phyloP scores from a whole-genome alignment of 2,113 vertebrate species.

The Hydrochoerus hydrochaeris region DNA sequence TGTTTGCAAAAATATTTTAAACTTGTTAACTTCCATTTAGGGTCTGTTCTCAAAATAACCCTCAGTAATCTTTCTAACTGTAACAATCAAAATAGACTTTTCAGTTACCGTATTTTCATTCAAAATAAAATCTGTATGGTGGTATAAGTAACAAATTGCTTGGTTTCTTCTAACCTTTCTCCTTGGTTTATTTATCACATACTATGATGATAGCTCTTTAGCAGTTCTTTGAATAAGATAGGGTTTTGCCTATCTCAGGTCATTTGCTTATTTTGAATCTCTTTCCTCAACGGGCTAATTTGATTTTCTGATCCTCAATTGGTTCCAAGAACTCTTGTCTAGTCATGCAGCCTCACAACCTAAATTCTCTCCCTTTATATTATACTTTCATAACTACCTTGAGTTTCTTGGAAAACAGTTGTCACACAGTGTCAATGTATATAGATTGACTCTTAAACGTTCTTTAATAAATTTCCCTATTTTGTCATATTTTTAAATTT shows the following conservation, averaged over 20 bases:
- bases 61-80: neutral
- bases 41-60: neutral
- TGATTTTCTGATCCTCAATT: neutral
- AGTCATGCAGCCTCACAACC: no score
- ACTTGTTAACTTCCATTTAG: neutral
- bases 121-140: neutral
- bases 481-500: neutral
- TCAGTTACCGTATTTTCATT: neutral
- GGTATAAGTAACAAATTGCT: neutral
- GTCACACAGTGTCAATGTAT: neutral
- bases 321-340: neutral
- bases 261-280: neutral
- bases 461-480: neutral
- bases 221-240: neutral
- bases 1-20: neutral
- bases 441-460: neutral
- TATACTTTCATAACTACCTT: neutral
- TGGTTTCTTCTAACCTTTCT: neutral
- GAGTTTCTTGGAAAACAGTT: neutral
- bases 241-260: neutral
- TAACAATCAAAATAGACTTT: neutral
- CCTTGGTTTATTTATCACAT: neutral
- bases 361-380: neutral
- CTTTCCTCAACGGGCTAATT: neutral
- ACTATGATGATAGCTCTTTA: neutral